Evolutionary conservation across 2,113 vertebrate genomes (phyloP).

Genomic region (Gymnogyps californianus): DNA sequence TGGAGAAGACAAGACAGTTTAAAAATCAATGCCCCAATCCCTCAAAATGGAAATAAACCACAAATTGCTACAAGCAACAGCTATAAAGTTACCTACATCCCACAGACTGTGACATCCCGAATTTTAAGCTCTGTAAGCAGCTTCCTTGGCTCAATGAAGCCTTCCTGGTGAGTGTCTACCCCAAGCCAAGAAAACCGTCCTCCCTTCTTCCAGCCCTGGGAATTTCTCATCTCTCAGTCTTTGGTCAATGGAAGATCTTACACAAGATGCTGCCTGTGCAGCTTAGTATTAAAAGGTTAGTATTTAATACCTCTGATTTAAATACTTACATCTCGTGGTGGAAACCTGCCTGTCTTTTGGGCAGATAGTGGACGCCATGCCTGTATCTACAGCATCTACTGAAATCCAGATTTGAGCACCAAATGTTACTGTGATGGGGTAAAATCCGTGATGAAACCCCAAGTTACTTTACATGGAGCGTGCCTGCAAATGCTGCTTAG

Average conservation of each 20-base stretch:
- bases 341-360: background rate
- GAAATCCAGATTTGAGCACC: background rate
- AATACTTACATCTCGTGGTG: background rate
- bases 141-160: background rate
- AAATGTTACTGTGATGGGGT: background rate
- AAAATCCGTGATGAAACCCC: background rate
- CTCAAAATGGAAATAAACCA: background rate
- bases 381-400: background rate
- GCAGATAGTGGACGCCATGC: background rate
- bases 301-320: background rate
- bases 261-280: background rate
- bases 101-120: background rate
- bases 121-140: background rate
- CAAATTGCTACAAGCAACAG: background rate
- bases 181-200: background rate
- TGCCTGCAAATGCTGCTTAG: background rate
- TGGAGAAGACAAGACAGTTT: background rate
- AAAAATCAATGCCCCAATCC: background rate
- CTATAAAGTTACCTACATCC: background rate
- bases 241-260: background rate
- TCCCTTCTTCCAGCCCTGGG: background rate
- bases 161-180: rapidly evolving
- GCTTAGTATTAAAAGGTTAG: background rate
- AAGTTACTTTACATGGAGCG: rapidly evolving
- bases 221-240: background rate